Evolutionary conservation across 2,888 invertebrate species (phyloP).

Genomic region (Lottia scabra): DNA sequence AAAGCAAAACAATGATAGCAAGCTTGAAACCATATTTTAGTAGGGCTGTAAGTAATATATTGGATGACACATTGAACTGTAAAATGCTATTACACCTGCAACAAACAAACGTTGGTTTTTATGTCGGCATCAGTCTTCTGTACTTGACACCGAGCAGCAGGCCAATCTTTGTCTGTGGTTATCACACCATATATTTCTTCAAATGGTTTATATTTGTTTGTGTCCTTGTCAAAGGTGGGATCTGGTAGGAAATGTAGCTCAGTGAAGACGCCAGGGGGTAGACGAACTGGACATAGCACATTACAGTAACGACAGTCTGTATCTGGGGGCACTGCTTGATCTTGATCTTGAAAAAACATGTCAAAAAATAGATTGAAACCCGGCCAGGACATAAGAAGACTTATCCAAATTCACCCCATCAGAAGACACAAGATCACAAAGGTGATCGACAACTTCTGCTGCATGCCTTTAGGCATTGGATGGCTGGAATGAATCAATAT

Average conservation of each 20-base stretch:
- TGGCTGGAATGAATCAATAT: conserved; percentile 19
- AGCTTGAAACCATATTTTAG: no score
- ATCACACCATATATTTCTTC: conserved; percentile 5
- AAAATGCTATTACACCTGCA: no score
- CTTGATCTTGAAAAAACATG: no score
- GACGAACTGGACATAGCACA: conserved; percentile 14
- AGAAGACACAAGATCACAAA: background rate
- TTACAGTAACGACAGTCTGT: no score
- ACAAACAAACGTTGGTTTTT: background rate
- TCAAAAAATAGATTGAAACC: no score
- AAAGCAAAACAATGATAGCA: no score
- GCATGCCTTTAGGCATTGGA: conserved; percentile 11
- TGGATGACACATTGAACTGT: no score
- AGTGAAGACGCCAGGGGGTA: conserved; percentile 3
- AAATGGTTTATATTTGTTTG: background rate
- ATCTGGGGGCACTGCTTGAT: no score
- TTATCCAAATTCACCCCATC: background rate
- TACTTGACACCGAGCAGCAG: background rate
- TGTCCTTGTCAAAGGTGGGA: conserved; percentile 9
- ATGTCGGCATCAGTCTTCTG: background rate
- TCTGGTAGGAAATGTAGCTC: conserved; percentile 1
- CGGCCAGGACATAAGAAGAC: background rate
- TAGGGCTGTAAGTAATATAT: no score
- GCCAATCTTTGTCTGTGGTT: conserved; percentile 4
- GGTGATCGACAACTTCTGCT: background rate